Base-by-base conservation (phyloP, 2,113 vertebrate genomes). In the Sylvicapra grimmia region DNA sequence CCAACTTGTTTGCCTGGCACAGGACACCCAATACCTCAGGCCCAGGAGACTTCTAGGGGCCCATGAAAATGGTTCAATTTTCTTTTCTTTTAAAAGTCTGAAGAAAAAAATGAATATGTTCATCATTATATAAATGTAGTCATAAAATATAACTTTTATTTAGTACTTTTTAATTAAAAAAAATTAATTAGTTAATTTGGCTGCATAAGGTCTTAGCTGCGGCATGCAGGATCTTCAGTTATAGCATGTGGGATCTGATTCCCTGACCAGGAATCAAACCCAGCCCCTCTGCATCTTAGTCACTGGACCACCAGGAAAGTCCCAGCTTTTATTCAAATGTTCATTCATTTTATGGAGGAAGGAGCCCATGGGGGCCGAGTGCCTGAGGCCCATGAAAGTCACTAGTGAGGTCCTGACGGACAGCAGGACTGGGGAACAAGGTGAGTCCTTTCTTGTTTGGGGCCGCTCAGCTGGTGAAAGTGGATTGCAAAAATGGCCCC, bases 71-170 rank as follows among this genome's bases (percentile, higher is more conserved):
- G 6, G 25, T 75, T 36, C 25, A 0, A 18, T 44, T 56, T 86
- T 44, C 63, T 40, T 88, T 63, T 47, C 59, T 84, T 97, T 86
- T 72, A 90, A 97, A 88, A 88, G 47, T 16, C 36, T 72, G 80
- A 84, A 93, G 25, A 53, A 54, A 47, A 90, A 87, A 89, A 47
- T 18, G 36, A 40, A 9, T 15, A 1, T 7, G 36, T 40, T 58
- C 29, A 27, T 85, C 8, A 7, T 72, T 54, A 49, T 7, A n/a
- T 29, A 23, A 33, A 40, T 1, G 54, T 25, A 29, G 29, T 40
- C 13, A 9, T 63, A 65, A 84, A 72, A 58, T 31, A 7, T 8
- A 33, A 40, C 33, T 2, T 86, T 27, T 33, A 25, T 80, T 80
- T 77, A 77, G 36, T 75, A 23, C 6, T 75, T 72, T 72, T 72